A percentile compares a stretch with the other conserved stretches of the same genome.
Conservation (phyloP, 35 echinoderm and acorn worm genomes). For the Anneissia japonica region DNA sequence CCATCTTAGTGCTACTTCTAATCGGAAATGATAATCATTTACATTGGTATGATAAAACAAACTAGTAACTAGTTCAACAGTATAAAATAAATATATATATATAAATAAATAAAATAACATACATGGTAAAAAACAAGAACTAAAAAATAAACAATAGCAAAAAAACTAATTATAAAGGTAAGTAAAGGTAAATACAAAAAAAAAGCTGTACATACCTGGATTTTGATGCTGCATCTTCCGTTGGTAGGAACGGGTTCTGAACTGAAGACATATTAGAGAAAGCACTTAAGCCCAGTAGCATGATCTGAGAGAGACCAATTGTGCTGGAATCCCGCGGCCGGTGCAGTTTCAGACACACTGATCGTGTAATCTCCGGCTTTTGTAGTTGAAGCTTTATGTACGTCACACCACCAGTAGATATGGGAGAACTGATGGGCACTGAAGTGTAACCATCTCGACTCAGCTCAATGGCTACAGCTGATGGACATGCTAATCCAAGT, state of each 20-base stretch:
- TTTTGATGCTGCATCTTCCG: constrained; percentile 4
- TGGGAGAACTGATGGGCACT: constrained; percentile 69
- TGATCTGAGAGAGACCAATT: constrained; percentile 79
- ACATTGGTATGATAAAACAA: too few species aligned
- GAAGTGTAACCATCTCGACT: constrained; percentile 67
- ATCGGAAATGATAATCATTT: too few species aligned
- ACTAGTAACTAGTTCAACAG: too few species aligned
- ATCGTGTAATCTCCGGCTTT: constrained; percentile 58
- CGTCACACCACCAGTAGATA: constrained; percentile 82
- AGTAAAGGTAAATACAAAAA: neutral
- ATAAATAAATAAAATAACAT: too few species aligned
- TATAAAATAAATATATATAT: too few species aligned
- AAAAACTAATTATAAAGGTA: too few species aligned
- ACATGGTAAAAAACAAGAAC: too few species aligned
- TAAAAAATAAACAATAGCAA: too few species aligned
- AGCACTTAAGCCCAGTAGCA: constrained; percentile 53
- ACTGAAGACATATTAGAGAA: constrained; percentile 29
- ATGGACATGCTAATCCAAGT: constrained; percentile 61
- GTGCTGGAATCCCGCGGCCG: constrained; percentile 69
- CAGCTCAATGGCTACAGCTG: constrained; percentile 72
- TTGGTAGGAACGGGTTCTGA: constrained; percentile 4
- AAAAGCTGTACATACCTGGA: neutral
- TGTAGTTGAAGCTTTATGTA: constrained; percentile 71
- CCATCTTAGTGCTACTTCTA: too few species aligned
- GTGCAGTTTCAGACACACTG: constrained; percentile 63